These are phyloP conservation scores for Xanthostigma xanthostigma DNA, from an alignment of 2,888 invertebrate species.

Conservation along the genomic window DNA sequence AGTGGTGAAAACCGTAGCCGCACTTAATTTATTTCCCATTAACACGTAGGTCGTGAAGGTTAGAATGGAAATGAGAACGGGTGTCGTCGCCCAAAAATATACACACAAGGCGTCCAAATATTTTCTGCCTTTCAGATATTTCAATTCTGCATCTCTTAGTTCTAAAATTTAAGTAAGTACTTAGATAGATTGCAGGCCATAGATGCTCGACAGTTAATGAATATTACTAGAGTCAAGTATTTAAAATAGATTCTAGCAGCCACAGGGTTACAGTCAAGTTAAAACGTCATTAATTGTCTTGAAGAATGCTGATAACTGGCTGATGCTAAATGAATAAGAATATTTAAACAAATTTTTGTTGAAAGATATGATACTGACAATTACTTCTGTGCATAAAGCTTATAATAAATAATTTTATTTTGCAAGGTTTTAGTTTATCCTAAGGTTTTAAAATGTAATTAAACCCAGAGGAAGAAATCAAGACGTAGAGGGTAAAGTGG, in stretches of 20 bases:
- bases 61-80: conserved; percentile 73
- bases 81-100: conserved; percentile 97
- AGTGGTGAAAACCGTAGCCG: conserved; percentile 86
- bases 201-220: not conserved
- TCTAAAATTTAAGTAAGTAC: conserved; percentile 28
- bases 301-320: too few species aligned
- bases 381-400: too few species aligned
- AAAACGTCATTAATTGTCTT: too few species aligned
- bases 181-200: too few species aligned
- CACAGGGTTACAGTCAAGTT: not conserved
- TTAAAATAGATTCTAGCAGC: not conserved
- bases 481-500: too few species aligned
- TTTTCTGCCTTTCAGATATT: conserved; percentile 70
- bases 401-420: too few species aligned
- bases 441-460: too few species aligned
- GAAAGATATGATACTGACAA: too few species aligned
- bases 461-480: too few species aligned
- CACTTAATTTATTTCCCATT: conserved; percentile 64
- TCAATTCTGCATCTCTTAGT: conserved; percentile 53
- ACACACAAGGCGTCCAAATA: conserved; percentile 96
- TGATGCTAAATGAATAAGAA: too few species aligned
- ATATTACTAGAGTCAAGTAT: not conserved
- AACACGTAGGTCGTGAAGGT: conserved; percentile 68
- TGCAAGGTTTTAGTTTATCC: too few species aligned
- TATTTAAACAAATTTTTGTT: too few species aligned